phyloP scores from a whole-genome alignment of 2,113 vertebrate genomes.

The Tachysurus vachellii region DNA sequence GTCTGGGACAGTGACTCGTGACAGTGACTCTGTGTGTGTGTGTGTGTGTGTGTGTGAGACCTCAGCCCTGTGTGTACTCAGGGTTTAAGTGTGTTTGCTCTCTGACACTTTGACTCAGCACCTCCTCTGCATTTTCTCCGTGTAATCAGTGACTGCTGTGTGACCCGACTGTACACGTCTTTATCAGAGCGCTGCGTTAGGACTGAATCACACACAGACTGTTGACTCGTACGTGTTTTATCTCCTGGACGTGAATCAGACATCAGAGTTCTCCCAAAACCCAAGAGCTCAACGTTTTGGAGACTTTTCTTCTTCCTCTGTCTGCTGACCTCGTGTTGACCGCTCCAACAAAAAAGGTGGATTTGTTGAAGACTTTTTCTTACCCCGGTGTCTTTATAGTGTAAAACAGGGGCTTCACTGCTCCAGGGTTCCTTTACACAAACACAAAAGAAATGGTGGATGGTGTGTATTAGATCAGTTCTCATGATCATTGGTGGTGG shows the following conservation, averaged over 20 bases:
- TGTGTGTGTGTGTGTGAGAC: slow-evolving; percentile 1
- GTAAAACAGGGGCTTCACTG: too few relatives aligned
- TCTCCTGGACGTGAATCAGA: slow-evolving; percentile 30
- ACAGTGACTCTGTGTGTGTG: neutral
- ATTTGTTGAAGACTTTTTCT: neutral
- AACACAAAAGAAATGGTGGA: too few relatives aligned
- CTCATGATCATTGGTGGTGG: too few relatives aligned
- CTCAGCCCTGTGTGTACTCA: slow-evolving; percentile 38
- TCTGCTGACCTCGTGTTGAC: neutral
- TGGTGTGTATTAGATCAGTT: too few relatives aligned
- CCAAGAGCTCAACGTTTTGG: too few relatives aligned
- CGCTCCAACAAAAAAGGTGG: neutral
- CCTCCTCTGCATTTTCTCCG: neutral
- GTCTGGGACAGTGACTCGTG: neutral
- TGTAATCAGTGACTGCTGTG: slow-evolving; percentile 26
- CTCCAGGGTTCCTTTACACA: too few relatives aligned
- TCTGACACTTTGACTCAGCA: neutral
- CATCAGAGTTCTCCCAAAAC: neutral
- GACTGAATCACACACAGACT: neutral
- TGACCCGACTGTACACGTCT: slow-evolving; percentile 19
- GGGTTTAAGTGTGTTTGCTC: slow-evolving; percentile 44
- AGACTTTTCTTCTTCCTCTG: neutral
- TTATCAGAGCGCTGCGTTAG: slow-evolving; percentile 21
- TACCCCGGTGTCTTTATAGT: neutral
- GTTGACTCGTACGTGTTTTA: slow-evolving; percentile 17